Evolutionary conservation across 2,797 vertebrate genomes (phyloP), one percentile per base, ranked within the genome.

Genomic region (Anguilla pacifica): DNA sequence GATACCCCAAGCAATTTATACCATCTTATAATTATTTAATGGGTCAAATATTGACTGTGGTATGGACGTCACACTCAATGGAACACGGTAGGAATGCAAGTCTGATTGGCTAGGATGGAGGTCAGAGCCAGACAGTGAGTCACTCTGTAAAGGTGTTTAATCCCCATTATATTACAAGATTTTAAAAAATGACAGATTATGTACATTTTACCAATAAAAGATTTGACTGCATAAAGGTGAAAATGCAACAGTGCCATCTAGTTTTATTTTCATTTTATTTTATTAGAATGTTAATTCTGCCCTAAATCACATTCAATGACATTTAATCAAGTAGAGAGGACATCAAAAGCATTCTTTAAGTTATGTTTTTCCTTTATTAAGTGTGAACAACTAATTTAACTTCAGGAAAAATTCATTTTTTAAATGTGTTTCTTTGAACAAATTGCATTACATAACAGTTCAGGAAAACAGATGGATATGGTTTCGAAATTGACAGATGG

Each of bases 31-130:
- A 74, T 25, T 25, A 72, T 49, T 77, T 25, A n/a, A 51, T 28
- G 25, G 46, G 55, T 89, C 70, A 72, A 85, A 89, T 87, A 87
- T 86, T 87, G 81, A 87, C 67, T 77, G 51, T 84, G 43, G 59
- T 35, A 46, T 85, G 35, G 31, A 79, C 25, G 39, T 79, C 39
- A 46, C 15, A 5, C 4, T 17, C 74, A 79, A 22, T n/a, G 57
- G 19, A 17, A 46, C 25, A 67, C 11, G 13, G 55, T 25, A 43
- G 57, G 55, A 19, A 46, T 35, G 13, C 35, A 84, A 22, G 28
- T 25, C 22, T 59, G 2, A 35, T 59, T 6, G 77, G 51, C 55
- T 19, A 19, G 72, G 25, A 49, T 53, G 55, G 6, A 51, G 25
- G 83, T 72, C 28, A 15, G 31, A 43, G 82, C n/a, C 53, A 77